These are phyloP conservation scores for Bovichtus diacanthus DNA, from an alignment of 2,797 vertebrate species.

Conservation along the genomic window DNA sequence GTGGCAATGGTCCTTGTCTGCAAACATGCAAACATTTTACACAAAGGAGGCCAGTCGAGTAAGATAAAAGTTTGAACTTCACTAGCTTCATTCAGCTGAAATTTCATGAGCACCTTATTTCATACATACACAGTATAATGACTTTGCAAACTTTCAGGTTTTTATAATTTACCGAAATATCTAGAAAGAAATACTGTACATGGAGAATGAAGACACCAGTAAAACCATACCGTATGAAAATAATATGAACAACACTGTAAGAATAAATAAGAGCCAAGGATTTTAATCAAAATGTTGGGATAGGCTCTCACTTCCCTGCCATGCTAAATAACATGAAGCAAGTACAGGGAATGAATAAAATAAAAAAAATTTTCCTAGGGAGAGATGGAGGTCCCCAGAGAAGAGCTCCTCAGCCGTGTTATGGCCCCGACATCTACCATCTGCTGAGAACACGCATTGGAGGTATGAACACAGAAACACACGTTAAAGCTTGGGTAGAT, in stretches of 20 bases:
- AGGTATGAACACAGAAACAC: slow-evolving; percentile 46
- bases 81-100: background rate
- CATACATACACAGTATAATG: background rate
- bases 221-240: background rate
- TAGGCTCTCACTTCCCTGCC: background rate
- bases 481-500: background rate
- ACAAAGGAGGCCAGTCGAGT: background rate
- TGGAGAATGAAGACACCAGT: background rate
- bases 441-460: slow-evolving; percentile 88
- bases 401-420: slow-evolving; percentile 78
- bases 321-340: background rate
- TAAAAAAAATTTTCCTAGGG: slow-evolving; percentile 15
- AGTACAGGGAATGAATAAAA: background rate
- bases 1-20: background rate
- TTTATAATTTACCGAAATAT: background rate
- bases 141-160: background rate
- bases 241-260: background rate
- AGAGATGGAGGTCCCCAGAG: slow-evolving; percentile 81
- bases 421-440: slow-evolving; percentile 92
- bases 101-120: background rate
- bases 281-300: background rate
- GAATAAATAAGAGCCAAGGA: background rate
- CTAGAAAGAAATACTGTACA: background rate
- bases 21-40: background rate
- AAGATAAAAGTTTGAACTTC: background rate